Conservation (phyloP, 2,797 vertebrate genomes). For the Danio jaintianensis region DNA sequence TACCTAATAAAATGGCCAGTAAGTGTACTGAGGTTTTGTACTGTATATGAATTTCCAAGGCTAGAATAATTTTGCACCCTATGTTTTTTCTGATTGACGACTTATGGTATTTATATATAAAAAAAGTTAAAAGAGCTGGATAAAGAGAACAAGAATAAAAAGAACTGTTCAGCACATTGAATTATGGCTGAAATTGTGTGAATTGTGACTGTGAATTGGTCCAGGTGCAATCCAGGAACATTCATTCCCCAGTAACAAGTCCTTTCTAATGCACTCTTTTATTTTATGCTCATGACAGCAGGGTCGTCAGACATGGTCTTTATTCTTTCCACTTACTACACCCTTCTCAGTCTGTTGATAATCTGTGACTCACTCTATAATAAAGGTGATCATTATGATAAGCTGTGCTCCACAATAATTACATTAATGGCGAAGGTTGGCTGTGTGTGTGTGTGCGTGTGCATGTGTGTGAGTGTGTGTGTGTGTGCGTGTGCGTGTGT, state of each 20-base stretch:
- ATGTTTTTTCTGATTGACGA: not conserved
- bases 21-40: too few species aligned
- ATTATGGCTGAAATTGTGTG: not conserved
- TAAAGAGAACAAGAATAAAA: not conserved
- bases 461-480: not conserved
- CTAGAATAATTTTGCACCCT: too few species aligned
- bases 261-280: conserved; percentile 27
- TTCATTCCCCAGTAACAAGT: conserved; percentile 11
- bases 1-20: too few species aligned
- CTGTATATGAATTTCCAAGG: too few species aligned
- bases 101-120: not conserved
- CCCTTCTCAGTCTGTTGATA: conserved; percentile 20
- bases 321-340: conserved; percentile 30
- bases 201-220: conserved; percentile 9
- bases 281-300: conserved; percentile 45
- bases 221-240: not conserved
- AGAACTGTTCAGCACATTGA: not conserved
- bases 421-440: not conserved
- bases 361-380: conserved; percentile 31
- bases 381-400: conserved; percentile 42
- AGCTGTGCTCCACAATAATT: conserved; percentile 35
- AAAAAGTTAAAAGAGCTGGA: not conserved
- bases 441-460: not conserved
- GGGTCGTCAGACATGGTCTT: conserved; percentile 41
- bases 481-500: not conserved